Percentiles rank a stretch among this genome's conserved stretches.
Conservation (phyloP, 2,113 vertebrate genomes). For the Ceuthmochares aereus region DNA sequence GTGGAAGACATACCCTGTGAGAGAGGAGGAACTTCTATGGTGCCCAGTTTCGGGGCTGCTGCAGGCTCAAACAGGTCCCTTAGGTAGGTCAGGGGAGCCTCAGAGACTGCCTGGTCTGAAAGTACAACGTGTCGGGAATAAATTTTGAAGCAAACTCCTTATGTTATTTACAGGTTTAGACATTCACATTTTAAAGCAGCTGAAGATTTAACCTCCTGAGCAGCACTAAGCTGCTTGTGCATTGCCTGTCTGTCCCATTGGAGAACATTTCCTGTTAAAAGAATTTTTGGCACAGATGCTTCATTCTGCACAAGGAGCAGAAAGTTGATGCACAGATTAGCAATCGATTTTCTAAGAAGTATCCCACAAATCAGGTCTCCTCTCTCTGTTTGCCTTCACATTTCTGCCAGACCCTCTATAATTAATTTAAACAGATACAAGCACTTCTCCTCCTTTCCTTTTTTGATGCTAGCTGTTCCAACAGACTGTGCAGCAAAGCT, state of each 20-base stretch:
- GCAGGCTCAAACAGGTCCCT: not conserved
- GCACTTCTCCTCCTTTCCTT: conserved; percentile 55
- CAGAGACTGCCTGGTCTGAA: not conserved
- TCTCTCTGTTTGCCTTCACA: conserved; percentile 48
- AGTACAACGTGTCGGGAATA: not conserved
- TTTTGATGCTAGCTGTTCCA: conserved; percentile 30
- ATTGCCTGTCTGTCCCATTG: not conserved
- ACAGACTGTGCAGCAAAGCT: conserved; percentile 39
- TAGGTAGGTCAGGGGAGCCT: not conserved
- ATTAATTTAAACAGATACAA: conserved; percentile 67
- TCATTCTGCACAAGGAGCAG: not conserved
- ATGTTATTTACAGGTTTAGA: not conserved
- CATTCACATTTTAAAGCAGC: not conserved
- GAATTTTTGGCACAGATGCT: conserved; percentile 4
- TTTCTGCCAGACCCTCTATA: conserved; percentile 53
- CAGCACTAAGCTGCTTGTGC: not conserved
- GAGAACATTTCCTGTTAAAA: conserved; percentile 41
- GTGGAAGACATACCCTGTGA: not conserved
- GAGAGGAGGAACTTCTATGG: not conserved
- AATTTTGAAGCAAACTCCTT: not conserved
- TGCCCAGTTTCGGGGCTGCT: not conserved
- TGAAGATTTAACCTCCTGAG: conserved; percentile 7
- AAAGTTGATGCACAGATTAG: conserved; percentile 33
- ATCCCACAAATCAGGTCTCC: conserved; percentile 45
- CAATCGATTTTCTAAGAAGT: conserved; percentile 28